Evolutionary conservation across 1,140 invertebrate species (phyloP).

Genomic region (Drosophila nannoptera): DNA sequence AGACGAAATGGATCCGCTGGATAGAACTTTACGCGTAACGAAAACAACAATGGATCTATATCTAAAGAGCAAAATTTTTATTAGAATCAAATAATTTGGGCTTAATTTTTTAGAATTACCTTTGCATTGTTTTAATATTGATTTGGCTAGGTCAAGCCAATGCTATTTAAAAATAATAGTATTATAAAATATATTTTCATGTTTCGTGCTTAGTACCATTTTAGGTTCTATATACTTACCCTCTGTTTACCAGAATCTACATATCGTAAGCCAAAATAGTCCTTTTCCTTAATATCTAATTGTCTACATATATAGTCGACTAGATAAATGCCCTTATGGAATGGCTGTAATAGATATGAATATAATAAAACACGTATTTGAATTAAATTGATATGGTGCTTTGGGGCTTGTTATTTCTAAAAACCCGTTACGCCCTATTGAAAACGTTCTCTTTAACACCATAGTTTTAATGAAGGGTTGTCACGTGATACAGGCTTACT

Average conservation of each 20-base stretch:
- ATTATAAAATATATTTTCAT: not conserved
- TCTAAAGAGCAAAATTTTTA: conserved; percentile 80
- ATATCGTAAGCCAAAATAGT: conserved; percentile 98
- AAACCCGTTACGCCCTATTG: conserved; percentile 13
- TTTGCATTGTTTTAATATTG: conserved; percentile 96
- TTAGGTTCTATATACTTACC: conserved; percentile 81
- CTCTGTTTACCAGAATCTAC: conserved; percentile 95
- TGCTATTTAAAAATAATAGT: conserved; percentile 83
- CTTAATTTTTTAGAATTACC: conserved; percentile 81
- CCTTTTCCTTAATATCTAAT: conserved; percentile 95
- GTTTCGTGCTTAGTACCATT: not conserved
- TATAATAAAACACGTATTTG: not conserved
- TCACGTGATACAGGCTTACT: no score
- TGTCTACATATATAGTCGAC: conserved; percentile 96
- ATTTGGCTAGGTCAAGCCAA: conserved; percentile 96
- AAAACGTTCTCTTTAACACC: no score
- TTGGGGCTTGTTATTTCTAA: not conserved
- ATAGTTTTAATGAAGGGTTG: no score
- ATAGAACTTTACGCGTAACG: conserved; percentile 96
- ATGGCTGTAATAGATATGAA: conserved; percentile 83
- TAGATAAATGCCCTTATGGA: conserved; percentile 95
- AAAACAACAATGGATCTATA: conserved; percentile 91
- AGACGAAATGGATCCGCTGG: conserved; percentile 90
- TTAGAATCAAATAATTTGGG: not conserved
- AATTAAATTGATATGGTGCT: conserved; percentile 4